Base-by-base conservation (phyloP, 2,797 vertebrate genomes). In the Dromococcyx pavoninus region DNA sequence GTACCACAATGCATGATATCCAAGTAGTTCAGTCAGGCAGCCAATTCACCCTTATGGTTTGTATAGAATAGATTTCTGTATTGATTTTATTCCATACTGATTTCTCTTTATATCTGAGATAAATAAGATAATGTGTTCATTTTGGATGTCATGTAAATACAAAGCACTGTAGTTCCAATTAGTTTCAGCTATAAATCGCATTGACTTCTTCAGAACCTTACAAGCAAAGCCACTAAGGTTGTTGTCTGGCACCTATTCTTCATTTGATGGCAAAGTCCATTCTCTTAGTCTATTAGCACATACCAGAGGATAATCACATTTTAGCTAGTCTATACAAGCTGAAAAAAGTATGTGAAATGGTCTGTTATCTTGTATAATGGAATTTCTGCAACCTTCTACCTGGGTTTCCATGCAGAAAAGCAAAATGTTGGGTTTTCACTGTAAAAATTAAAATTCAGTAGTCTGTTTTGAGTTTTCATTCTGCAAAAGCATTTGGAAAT, bases 271-370 rank as follows among this genome's bases (percentile, higher is more conserved):
- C 21, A 58, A 88, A 88, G 16, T 67, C 33, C 54, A 25, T 79
- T 92, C 37, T 84, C 70, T 67, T 77, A 86, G 41, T 62, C 64
- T 88, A 28, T 89, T 89, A 89, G 44, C 41, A 66, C 57, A 70
- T 86, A 85, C 44, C 76, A 89, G 41, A 89, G 54, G 41, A 58
- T 92, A 92, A 87, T 87, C 33, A 80, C 44, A 54, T 88, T 92
- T 94, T 65, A 84, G 17, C 69, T 90, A 72, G 72, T 75, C 86
- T 53, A 83, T 92, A 66, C n/a, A 87, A 78, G 32, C 58, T 71
- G 67, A 41, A 86, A 86, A 83, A 92, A 60, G 35, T 74, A 72
- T 46, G 23, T 60, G 32, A 62, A 86, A 41, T 56, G 23, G 30
- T 83, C 62, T 83, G 65, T 83, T 83, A 44, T 86, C 61, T 86